Base-by-base conservation (phyloP, 2,888 invertebrate genomes). In the Phortica magna region DNA sequence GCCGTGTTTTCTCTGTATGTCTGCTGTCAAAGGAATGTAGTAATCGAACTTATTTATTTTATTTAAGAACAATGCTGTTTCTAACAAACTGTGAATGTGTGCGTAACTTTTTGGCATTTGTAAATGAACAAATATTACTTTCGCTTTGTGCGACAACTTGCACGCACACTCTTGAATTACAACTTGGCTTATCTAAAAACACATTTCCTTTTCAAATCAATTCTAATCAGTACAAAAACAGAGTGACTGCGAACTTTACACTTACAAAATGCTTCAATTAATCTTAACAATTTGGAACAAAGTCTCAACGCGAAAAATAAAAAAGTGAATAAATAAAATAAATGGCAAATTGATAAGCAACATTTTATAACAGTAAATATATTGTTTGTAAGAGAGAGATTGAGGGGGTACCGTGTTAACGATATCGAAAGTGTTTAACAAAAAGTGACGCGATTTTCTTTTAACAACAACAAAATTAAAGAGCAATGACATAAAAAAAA, bases 261-360 rank as follows among this genome's bases (percentile, higher is more conserved):
- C 39, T 67, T 67, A 67, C 67, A 67, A 67, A 41, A 17, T 14
- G n/a, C 48, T 48, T 7, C 14, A 67, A n/a, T 42, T 67, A 67
- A 67, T 67, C 67, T 67, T 42, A 67, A 67, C 67, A 67, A 67
- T 67, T 67, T 67, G 9, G 67, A 42, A n/a, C 67, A 42, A 67
- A 67, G 67, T 67, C 17, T 48, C 48, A 48, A 48, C 3, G 48
- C 7, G 14, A 9, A 48, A 48, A 48, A 0, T 0, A 48, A 48
- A 48, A 48, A 48, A 48, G 7, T 48, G 2, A 31, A 31, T 31
- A 31, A 31, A 31, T 31, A 31, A 31, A 31, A 31, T 31, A 31
- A 31, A 31, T 31, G 31, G 48, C 48, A 9, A 42, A 39, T 42
- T 67, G 67, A 67, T 67, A 67, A 67, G 67, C 48, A 48, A 48